These are phyloP conservation scores for Coptodon rendalli DNA, from an alignment of 2,113 vertebrate species.

Conservation along the genomic window DNA sequence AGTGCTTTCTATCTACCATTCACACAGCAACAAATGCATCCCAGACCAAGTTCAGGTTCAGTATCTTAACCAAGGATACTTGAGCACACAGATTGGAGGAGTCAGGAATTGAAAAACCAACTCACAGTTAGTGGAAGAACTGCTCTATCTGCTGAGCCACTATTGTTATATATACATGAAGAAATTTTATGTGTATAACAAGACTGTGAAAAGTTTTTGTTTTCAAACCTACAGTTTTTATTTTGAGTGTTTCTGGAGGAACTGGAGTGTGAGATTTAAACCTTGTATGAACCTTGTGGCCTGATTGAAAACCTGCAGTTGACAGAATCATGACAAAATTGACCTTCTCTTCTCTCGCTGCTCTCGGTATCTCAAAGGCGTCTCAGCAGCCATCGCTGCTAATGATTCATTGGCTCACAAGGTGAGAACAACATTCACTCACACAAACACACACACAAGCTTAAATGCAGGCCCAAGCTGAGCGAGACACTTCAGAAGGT, in stretches of 20 bases:
- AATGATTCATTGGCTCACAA: slow-evolving; percentile 35
- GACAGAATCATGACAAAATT: slow-evolving; percentile 28
- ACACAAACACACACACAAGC: not conserved
- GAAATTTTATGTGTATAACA: not conserved
- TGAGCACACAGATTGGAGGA: not conserved
- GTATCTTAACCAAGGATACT: not conserved
- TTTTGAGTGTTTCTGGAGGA: not conserved
- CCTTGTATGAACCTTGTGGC: not conserved
- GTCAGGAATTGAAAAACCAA: not conserved
- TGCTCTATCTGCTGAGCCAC: not conserved
- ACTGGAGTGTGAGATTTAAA: not conserved
- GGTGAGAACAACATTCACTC: not conserved
- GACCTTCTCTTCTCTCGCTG: slow-evolving; percentile 26
- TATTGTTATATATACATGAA: not conserved
- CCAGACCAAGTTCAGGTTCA: not conserved
- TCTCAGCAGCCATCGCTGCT: not conserved
- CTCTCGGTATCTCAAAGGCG: slow-evolving; percentile 14
- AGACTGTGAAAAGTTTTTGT: not conserved
- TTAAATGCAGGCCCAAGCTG: not conserved
- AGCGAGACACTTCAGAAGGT: slow-evolving; percentile 37
- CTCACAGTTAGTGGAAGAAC: not conserved
- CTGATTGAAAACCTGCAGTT: slow-evolving; percentile 26
- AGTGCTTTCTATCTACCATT: not conserved
- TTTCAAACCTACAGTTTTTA: not conserved
- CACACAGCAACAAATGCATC: not conserved